Conservation (phyloP, 2,888 invertebrate species). For the Pantelozetes paolii region DNA sequence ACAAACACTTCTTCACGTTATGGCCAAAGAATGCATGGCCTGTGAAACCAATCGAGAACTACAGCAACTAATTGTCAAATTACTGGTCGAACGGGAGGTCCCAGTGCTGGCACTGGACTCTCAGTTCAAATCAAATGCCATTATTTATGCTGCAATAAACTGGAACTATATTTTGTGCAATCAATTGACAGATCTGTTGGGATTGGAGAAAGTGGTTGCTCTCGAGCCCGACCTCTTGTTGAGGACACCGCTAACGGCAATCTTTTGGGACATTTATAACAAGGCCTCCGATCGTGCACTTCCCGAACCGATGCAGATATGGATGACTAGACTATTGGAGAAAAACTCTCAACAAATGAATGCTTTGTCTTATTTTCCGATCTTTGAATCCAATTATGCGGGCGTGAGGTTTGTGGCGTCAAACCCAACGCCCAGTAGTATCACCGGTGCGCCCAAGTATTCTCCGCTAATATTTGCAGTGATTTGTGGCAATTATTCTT, state of each 20-base stretch:
- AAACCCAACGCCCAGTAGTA: constrained; percentile 31
- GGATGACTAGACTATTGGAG: constrained; percentile 48
- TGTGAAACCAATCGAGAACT: constrained; percentile 42
- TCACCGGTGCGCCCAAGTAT: constrained; percentile 45
- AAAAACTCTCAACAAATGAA: constrained; percentile 50
- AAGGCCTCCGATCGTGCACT: constrained; percentile 38
- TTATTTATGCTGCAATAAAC: constrained; percentile 30
- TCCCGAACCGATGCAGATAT: constrained; percentile 44
- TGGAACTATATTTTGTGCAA: constrained; percentile 39
- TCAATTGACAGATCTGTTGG: constrained; percentile 24
- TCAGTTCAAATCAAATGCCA: constrained; percentile 36
- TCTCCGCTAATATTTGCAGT: constrained; percentile 54
- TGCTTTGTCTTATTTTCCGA: constrained; percentile 50
- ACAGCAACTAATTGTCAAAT: constrained; percentile 47
- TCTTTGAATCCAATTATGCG: constrained; percentile 44
- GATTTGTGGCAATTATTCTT: constrained; percentile 51
- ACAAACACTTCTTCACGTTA: constrained; percentile 54
- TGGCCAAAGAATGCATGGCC: constrained; percentile 50
- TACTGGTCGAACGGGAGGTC: constrained; percentile 27
- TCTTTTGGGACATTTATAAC: constrained; percentile 51
- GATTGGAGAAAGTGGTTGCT: constrained; percentile 44
- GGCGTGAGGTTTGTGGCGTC: constrained; percentile 43
- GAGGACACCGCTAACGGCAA: constrained; percentile 53
- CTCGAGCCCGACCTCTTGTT: constrained; percentile 51
- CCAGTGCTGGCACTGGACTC: constrained; percentile 11